A percentile compares a stretch with the other conserved stretches of the same genome.
These are phyloP conservation scores for Caenorhabditis becei DNA, from an alignment of 2,888 invertebrate species.

Conservation along the genomic window DNA sequence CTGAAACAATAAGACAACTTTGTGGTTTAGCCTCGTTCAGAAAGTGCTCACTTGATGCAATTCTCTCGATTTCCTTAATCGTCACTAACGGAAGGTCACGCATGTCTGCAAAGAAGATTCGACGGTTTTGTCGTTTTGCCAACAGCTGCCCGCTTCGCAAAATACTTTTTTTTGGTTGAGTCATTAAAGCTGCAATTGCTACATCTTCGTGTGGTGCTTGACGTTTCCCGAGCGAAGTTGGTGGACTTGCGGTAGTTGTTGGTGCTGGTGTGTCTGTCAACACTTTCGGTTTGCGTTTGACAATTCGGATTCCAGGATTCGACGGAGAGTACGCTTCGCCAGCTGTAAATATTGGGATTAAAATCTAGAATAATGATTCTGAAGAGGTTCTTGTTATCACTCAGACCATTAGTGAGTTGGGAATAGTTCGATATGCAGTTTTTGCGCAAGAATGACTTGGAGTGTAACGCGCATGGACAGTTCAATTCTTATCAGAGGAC, in stretches of 20 bases:
- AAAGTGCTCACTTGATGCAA: conserved; percentile 27
- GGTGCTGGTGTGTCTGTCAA: not conserved
- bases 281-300: conserved; percentile 36
- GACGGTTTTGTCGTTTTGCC: not conserved
- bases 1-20: conserved; percentile 16
- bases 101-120: conserved; percentile 33
- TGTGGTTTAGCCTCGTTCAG: not conserved
- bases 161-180: conserved; percentile 15
- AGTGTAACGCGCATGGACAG: no score
- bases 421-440: no score
- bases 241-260: not conserved
- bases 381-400: not conserved
- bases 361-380: not conserved
- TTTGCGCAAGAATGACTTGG: no score
- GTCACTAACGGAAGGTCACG: conserved; percentile 3
- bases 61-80: conserved; percentile 39
- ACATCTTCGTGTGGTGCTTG: conserved; percentile 3
- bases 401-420: not conserved
- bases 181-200: conserved; percentile 14
- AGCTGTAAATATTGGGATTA: conserved; percentile 11
- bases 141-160: not conserved
- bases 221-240: not conserved
- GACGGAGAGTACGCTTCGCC: conserved; percentile 27
- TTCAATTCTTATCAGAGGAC: no score
- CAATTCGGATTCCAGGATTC: conserved; percentile 36